A percentile compares a stretch with the other conserved stretches of the same genome.
Evolutionary conservation across 2,888 invertebrate genomes (phyloP).

Genomic region (Coenonympha arcania): DNA sequence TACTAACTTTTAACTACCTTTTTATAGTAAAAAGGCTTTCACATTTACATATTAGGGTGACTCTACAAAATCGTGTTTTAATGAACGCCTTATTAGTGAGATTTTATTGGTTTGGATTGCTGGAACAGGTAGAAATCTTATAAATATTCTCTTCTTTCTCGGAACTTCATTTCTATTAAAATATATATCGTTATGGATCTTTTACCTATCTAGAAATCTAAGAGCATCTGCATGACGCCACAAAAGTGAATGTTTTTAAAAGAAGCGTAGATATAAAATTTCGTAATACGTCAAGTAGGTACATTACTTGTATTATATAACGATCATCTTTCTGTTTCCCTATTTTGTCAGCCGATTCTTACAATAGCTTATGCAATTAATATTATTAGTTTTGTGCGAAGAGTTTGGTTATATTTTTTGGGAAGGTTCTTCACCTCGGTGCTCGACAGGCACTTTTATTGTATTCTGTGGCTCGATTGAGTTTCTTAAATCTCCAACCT

Average conservation of each 20-base stretch:
- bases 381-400: background rate
- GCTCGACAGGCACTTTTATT: no score
- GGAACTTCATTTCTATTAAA: no score
- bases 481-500: no score
- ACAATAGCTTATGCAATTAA: background rate
- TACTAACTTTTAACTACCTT: no score
- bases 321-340: conserved; percentile 26
- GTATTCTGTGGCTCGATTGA: no score
- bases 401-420: background rate
- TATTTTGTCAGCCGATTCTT: conserved; percentile 10
- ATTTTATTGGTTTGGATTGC: background rate
- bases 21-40: no score
- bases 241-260: conserved; percentile 3
- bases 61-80: background rate
- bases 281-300: conserved; percentile 1
- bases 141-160: background rate
- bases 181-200: no score
- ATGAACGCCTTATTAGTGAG: background rate
- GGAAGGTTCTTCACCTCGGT: no score
- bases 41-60: background rate
- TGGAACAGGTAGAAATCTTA: no score
- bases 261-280: background rate
- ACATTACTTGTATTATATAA: conserved; percentile 30
- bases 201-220: no score
- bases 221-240: background rate